phyloP scores from a whole-genome alignment of 2,888 invertebrate species.

The Leptopilina drosophilae region DNA sequence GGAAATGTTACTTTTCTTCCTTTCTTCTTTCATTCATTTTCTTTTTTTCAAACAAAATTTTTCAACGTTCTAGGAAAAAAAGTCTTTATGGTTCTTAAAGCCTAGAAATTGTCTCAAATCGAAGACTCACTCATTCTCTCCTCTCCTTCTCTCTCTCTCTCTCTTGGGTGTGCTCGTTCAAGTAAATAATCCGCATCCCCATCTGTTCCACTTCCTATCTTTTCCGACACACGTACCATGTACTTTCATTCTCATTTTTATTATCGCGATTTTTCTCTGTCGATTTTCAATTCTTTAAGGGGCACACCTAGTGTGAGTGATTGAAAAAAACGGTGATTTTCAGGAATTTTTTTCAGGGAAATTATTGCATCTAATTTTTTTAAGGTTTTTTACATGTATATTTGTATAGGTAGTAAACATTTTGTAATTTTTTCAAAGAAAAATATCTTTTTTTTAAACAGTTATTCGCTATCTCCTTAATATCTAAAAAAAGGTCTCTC shows the following conservation, averaged over 20 bases:
- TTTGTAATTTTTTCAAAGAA: no score
- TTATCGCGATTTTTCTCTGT: slow-evolving; percentile 14
- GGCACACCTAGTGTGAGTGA: no score
- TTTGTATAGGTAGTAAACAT: no score
- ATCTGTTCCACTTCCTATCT: slow-evolving; percentile 36
- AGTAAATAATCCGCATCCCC: slow-evolving; percentile 38
- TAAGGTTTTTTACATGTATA: no score
- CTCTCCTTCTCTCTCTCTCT: background rate
- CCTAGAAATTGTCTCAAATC: slow-evolving; percentile 31
- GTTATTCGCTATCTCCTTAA: no score
- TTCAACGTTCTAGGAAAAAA: slow-evolving; percentile 6
- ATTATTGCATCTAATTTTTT: no score
- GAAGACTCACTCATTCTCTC: background rate
- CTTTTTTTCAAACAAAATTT: background rate
- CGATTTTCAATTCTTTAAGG: background rate
- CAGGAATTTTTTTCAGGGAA: no score
- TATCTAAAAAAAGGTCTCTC: no score
- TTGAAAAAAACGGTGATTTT: no score
- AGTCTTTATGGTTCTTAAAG: slow-evolving; percentile 36
- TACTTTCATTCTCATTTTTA: slow-evolving; percentile 21
- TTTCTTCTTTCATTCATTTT: no score
- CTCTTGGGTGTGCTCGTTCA: slow-evolving; percentile 21
- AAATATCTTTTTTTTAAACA: no score
- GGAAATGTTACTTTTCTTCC: background rate
- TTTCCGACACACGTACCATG: slow-evolving; percentile 16